Evolutionary conservation across 2,797 vertebrate genomes (phyloP), one percentile per base, ranked within the genome.

Genomic region (Syndactyla subalaris): DNA sequence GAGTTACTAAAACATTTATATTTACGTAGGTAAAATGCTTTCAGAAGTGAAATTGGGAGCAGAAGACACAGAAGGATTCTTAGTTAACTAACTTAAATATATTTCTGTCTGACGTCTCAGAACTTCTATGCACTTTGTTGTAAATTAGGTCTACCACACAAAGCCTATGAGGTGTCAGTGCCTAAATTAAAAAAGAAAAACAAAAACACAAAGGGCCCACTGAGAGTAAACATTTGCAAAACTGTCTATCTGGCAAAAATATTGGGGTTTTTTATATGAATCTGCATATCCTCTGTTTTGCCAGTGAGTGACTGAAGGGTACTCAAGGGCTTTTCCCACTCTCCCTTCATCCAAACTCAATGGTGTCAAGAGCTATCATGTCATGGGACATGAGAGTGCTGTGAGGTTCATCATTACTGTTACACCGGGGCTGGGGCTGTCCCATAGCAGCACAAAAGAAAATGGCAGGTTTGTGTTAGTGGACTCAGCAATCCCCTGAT

Each of bases 11-110:
- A 91, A 78, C 68, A 34, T 65, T 96, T 89, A 8, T 71, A 61
- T 94, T 93, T 83, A 38, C 73, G 48, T 72, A 88, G 43, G 65
- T 95, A 91, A 89, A 95, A 91, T 65, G 70, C 49, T 91, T 92
- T 73, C 62, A 92, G 58, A 91, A 88, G 14, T 88, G 84, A 89
- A 84, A 89, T 92, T 73, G 62, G 59, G 49, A 89, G 61, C 63
- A 61, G 57, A 65, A 91, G 54, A 77, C 57, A 72, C 32, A 10
- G 82, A 46, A 51, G 34, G 34, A 52, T 79, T 29, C 57, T 94
- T 71, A 48, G 36, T 74, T 81, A 73, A 15, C 57, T 57, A 73
- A 62, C 19, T 67, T 62, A 45, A 77, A 43, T 39, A 19, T 51
- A 0, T 74, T 80, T 48, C 76, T 93, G 27, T 46, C 14, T 71